These are phyloP conservation scores for Oncorhynchus kisutch DNA, from an alignment of 2,113 vertebrate species.

Conservation along the genomic window DNA sequence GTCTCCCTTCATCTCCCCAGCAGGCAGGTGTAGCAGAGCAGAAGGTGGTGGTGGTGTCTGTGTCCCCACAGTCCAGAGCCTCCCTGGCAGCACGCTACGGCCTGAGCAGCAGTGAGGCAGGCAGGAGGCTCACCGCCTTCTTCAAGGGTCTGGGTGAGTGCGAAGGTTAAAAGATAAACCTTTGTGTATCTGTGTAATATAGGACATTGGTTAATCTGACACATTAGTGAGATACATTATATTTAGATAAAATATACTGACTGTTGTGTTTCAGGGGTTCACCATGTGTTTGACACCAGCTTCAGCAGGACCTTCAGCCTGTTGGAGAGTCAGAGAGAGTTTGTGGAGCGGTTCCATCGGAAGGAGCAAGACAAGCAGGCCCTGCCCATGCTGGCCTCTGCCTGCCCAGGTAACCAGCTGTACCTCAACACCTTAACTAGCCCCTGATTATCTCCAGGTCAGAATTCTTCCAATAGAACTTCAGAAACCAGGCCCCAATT, in stretches of 20 bases:
- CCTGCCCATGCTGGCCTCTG: constrained; percentile 88
- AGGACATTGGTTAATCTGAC: not conserved
- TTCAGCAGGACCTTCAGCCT: constrained; percentile 94
- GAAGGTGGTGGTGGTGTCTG: constrained; percentile 84
- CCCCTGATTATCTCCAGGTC: no score
- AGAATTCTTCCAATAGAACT: no score
- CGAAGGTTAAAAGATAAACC: not conserved
- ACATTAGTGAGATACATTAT: not conserved
- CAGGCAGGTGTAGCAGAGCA: constrained; percentile 59
- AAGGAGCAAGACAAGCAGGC: constrained; percentile 71
- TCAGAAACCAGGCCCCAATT: not conserved
- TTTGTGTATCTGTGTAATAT: not conserved
- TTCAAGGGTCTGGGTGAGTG: constrained; percentile 84
- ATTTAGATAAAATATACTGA: not conserved
- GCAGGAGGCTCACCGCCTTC: constrained; percentile 82
- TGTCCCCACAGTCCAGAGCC: constrained; percentile 92
- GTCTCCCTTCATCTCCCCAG: not conserved
- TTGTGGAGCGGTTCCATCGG: constrained; percentile 81
- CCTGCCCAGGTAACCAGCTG: constrained; percentile 86
- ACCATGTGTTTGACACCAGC: constrained; percentile 89
- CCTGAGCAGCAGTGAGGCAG: constrained; percentile 78
- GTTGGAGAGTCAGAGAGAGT: constrained; percentile 90
- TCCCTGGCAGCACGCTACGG: constrained; percentile 82
- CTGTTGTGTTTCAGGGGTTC: constrained; percentile 76
- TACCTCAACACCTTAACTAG: no score